Evolutionary conservation across 1,140 invertebrate genomes (phyloP).

Genomic region (Frieseomelitta varia): DNA sequence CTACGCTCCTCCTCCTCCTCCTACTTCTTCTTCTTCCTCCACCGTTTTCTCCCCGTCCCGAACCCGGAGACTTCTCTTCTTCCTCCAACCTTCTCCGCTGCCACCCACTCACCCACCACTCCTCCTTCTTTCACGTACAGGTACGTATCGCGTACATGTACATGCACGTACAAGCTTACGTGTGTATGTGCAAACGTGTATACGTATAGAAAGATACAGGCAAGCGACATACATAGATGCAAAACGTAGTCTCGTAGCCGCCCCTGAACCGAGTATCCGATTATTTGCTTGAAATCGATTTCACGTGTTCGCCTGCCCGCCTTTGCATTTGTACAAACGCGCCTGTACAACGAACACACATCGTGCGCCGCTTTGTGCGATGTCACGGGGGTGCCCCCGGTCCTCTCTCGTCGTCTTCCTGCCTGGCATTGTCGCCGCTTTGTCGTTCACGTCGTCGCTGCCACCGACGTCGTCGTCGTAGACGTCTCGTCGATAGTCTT

Average conservation of each 20-base stretch:
- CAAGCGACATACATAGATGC: constrained; percentile 3
- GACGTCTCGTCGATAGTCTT: background rate
- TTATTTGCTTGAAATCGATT: constrained; percentile 81
- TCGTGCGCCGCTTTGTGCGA: constrained; percentile 38
- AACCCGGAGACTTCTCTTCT: constrained; percentile 35
- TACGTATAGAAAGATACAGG: background rate
- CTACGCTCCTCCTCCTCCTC: constrained; percentile 74
- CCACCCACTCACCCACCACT: constrained; percentile 30
- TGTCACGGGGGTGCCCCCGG: constrained; percentile 54
- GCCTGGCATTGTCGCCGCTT: constrained; percentile 19
- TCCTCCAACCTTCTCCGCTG: constrained; percentile 35
- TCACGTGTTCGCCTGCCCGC: constrained; percentile 75
- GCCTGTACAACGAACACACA: constrained; percentile 62
- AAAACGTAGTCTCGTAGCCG: constrained; percentile 27
- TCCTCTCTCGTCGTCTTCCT: constrained; percentile 34
- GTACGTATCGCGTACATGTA: too few species aligned
- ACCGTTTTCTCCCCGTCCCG: constrained; percentile 39
- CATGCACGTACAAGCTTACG: background rate
- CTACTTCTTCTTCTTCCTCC: constrained; percentile 56
- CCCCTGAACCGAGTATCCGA: constrained; percentile 76
- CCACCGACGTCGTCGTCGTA: background rate
- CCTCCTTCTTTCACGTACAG: background rate
- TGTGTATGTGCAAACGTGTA: background rate
- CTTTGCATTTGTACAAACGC: constrained; percentile 73
- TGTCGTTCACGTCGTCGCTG: constrained; percentile 28